A percentile compares a stretch with the other conserved stretches of the same genome.
Evolutionary conservation across 2,888 invertebrate genomes (phyloP).

Genomic region (Lobophora halterata): DNA sequence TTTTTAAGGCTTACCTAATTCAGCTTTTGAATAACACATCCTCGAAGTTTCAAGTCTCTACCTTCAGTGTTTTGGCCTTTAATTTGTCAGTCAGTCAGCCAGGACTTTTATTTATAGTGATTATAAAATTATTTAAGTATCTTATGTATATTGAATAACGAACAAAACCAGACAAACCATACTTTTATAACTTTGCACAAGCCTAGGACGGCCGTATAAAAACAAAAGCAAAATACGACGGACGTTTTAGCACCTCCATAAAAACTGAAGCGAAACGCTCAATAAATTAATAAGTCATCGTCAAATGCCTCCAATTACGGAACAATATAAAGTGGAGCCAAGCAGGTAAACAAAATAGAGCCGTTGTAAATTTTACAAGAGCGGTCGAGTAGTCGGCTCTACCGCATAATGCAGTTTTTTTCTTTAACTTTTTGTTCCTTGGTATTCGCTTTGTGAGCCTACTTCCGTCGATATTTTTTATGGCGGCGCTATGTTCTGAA

Average conservation of each 20-base stretch:
- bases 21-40: too few relatives aligned
- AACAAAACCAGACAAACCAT: constrained; percentile 1
- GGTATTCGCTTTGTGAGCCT: constrained; percentile 74
- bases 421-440: constrained; percentile 64
- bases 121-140: too few relatives aligned
- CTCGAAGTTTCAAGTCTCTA: too few relatives aligned
- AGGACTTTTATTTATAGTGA: too few relatives aligned
- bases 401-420: constrained; percentile 71
- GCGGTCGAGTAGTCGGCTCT: constrained; percentile 59
- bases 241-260: constrained; percentile 76
- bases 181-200: constrained; percentile 19
- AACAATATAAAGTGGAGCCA: constrained; percentile 69
- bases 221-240: constrained; percentile 45
- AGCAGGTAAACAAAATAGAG: constrained; percentile 80
- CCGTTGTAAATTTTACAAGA: constrained; percentile 79
- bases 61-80: too few relatives aligned
- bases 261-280: constrained; percentile 67
- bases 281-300: constrained; percentile 80
- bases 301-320: constrained; percentile 75
- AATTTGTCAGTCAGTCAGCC: too few relatives aligned
- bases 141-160: too few relatives aligned
- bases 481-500: constrained; percentile 72
- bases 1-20: too few relatives aligned
- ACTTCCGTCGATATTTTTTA: constrained; percentile 76
- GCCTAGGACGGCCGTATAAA: constrained; percentile 34